Evolutionary conservation across 2,113 vertebrate genomes (phyloP).

Genomic region (Elanus axillaris): DNA sequence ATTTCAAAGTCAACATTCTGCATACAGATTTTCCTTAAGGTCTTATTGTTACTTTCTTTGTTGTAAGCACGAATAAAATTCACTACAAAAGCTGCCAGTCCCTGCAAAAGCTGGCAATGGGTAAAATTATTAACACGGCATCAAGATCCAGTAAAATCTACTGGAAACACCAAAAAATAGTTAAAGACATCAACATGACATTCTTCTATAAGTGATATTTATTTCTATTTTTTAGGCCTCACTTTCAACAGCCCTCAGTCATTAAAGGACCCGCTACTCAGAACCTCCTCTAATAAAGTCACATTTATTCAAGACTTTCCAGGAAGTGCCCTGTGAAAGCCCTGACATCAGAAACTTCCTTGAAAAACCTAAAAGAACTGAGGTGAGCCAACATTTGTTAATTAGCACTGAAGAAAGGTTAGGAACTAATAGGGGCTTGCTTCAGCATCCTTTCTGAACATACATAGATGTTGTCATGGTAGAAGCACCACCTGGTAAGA

Average conservation of each 20-base stretch:
- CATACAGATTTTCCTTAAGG: neutral
- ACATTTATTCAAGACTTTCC: neutral
- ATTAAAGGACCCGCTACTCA: neutral
- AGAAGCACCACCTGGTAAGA: neutral
- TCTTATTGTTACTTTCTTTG: neutral
- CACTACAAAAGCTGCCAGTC: neutral
- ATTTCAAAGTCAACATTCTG: neutral
- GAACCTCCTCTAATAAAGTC: neutral
- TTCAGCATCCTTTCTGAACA: neutral
- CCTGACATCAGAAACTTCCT: neutral
- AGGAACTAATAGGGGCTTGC: neutral
- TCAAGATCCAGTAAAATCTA: neutral
- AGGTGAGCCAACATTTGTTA: neutral
- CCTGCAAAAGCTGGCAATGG: neutral
- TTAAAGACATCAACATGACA: neutral
- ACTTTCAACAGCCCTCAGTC: neutral
- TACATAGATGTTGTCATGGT: neutral
- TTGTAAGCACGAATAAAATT: neutral
- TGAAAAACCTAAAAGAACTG: neutral
- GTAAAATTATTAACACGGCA: neutral
- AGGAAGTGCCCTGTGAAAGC: neutral
- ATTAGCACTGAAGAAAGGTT: neutral
- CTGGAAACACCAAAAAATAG: neutral
- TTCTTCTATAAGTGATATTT: neutral
- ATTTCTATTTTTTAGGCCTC: neutral